A percentile compares a stretch with the other conserved stretches of the same genome.
phyloP scores from a whole-genome alignment of 1,140 invertebrate genomes.

The Calliphora vicina region DNA sequence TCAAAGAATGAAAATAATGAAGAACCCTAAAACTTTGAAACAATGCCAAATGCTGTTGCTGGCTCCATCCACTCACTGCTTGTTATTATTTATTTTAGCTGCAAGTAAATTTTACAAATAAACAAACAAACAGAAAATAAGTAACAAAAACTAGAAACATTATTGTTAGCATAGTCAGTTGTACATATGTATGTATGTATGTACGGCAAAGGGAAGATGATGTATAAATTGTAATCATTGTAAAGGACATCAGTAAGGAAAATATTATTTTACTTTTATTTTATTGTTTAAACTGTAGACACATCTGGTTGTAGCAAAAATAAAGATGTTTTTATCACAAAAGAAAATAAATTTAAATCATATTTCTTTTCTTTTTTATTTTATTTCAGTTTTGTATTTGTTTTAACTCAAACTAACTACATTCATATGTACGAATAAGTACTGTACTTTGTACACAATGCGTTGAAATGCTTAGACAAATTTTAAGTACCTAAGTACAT shows the following conservation, averaged over 20 bases:
- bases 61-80: too few species aligned
- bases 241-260: not conserved
- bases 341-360: conserved; percentile 7
- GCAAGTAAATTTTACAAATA: not conserved
- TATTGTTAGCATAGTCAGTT: too few species aligned
- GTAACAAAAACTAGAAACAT: not conserved
- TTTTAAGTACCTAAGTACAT: too few species aligned
- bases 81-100: not conserved
- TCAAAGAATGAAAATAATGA: not conserved
- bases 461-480: too few species aligned
- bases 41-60: not conserved
- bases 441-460: too few species aligned
- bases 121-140: not conserved
- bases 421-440: too few species aligned
- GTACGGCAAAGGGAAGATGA: too few species aligned
- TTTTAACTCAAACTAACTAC: not conserved
- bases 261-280: not conserved
- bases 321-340: not conserved
- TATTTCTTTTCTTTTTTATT: not conserved
- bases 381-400: not conserved
- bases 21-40: not conserved
- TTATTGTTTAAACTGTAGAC: conserved; percentile 10
- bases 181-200: too few species aligned
- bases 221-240: too few species aligned
- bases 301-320: not conserved